A percentile compares a stretch with the other conserved stretches of the same genome.
phyloP scores from a whole-genome alignment of 2,113 vertebrate genomes.

The Erinaceus europaeus region DNA sequence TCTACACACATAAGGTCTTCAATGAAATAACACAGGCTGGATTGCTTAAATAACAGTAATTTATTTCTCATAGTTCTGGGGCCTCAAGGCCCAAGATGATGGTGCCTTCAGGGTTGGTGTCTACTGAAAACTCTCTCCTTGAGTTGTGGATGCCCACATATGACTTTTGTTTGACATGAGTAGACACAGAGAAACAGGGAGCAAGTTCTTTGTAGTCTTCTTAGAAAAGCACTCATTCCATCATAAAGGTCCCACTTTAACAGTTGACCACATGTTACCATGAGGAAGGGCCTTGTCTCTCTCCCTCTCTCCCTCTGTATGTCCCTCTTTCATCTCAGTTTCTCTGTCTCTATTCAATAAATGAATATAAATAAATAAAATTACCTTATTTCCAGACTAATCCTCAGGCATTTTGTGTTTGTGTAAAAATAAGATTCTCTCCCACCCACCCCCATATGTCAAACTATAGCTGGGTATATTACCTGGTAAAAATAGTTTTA shows the following conservation, averaged over 20 bases:
- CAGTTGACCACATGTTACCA: too few species aligned
- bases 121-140: neutral
- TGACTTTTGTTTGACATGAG: neutral
- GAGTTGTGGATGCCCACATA: neutral
- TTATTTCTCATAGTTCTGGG: conserved; percentile 1
- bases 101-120: neutral
- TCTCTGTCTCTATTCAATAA: too few species aligned
- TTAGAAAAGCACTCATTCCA: neutral
- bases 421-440: neutral
- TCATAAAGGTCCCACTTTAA: neutral
- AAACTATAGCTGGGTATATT: neutral
- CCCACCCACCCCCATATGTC: neutral
- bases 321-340: too few species aligned
- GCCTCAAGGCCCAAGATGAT: neutral
- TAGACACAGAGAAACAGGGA: neutral
- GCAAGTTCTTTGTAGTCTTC: neutral
- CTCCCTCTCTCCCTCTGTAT: too few species aligned
- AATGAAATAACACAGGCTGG: neutral
- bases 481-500: neutral
- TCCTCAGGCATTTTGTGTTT: neutral
- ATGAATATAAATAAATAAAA: too few species aligned
- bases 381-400: neutral
- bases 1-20: neutral
- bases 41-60: neutral
- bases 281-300: too few species aligned